Base-by-base conservation (phyloP, 2,113 vertebrate species). In the Mormoops blainvillei region DNA sequence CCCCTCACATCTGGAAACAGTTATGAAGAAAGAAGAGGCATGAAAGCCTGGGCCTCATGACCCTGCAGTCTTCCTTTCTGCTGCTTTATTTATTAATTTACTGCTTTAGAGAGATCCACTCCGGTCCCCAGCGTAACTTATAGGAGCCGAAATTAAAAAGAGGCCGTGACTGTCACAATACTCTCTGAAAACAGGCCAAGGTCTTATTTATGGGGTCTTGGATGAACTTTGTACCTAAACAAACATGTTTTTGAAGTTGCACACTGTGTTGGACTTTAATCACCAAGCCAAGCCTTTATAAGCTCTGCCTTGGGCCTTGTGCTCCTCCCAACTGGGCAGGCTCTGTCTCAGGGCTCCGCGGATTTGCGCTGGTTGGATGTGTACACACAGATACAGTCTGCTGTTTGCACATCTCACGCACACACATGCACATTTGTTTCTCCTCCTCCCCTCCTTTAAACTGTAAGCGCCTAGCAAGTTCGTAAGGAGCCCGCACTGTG, bases 1-100 rank as follows among this genome's bases (percentile, higher is more conserved):
- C 67, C 33, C 48, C 45, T 68, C 93, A 98, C 98, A 98, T 98
- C 98, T 99, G 99, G 98, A 98, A 99, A 48, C 85, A 81, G 97
- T 99, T 98, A 98, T 28, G 73, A 58, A 93, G 97, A 97, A 97
- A 97, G 65, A 85, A 76, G 87, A 95, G 87, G 91, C 87, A 88
- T 61, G 86, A 92, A 93, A 95, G 91, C 94, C 95, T 61, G 33
- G 94, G 94, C 97, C 96, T 97, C 93, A 86, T 98, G 97, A 97
- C 97, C 93, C 94, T 4, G 31, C 82, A 71, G 48, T 65, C 88
- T 94, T 93, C 95, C 95, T 77, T 87, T 97, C 80, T 95, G 56
- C 80, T 93, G 73, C 93, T 97, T 87, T 92, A 67, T 78, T 97
- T 52, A 89, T 88, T 91, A 76, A 96, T 68, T 81, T 97, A n/a